Base-by-base conservation (phyloP, 2,797 vertebrate species). In the Orestias chungarensis region DNA sequence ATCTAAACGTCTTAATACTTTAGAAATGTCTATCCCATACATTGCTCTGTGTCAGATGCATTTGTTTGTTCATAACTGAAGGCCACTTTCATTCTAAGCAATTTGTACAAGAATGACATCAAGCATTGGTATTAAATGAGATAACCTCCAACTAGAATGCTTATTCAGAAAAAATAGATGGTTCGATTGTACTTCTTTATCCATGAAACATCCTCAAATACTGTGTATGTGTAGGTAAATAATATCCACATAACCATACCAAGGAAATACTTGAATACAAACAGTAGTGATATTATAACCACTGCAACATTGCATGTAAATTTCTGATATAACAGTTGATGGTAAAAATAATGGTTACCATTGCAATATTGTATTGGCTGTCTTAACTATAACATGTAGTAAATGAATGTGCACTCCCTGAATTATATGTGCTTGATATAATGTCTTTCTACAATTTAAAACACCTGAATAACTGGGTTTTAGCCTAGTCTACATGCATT, bases 1-100 rank as follows among this genome's bases (percentile, higher is more conserved):
- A 79, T 90, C 75, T 80, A 88, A 73, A 91, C 81, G 85, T 86
- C 68, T 91, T 81, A 83, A 86, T 84, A 82, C 73, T 89, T 88
- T 89, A 87, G 80, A 92, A 91, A 90, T 76, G 88, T 74, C 80
- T 84, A 84, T 84, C 85, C 59, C 88, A 86, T 91, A 94, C 88
- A 93, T 92, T 92, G 86, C 90, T 91, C 88, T 90, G 88, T 93
- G 91, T 93, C 89, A 92, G 91, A 91, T 90, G 81, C 81, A 68
- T 83, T 88, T 85, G 82, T 88, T 76, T 78, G 73, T 86, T 87
- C 74, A 74, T 3, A 52, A 92, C 86, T 86, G 82, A 92, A 93
- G 92, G 92, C 90, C 91, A 93, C 93, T 91, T 91, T 88, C 81
- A 92, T 91, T 88, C 85, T 91, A 90, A 91, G 86, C 88, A 86